A percentile compares a stretch with the other conserved stretches of the same genome.
Evolutionary conservation across 1,140 invertebrate genomes (phyloP).

Genomic region (Zaprionus capensis): DNA sequence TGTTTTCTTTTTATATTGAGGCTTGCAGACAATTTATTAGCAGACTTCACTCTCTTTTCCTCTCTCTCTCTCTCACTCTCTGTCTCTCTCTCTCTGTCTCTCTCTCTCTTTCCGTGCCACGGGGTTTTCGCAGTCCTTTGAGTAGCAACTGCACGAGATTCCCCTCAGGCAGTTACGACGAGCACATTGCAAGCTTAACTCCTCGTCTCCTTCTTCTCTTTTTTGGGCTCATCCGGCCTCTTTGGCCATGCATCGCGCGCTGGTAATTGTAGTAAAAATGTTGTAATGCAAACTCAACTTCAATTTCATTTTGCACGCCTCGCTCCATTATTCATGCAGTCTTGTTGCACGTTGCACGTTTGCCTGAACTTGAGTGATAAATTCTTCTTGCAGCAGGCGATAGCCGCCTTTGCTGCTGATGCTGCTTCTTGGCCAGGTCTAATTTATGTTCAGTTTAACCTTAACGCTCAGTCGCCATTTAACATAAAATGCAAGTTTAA

Average conservation of each 20-base stretch:
- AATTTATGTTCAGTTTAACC: slow-evolving; percentile 79
- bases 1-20: slow-evolving; percentile 21
- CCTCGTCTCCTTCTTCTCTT: background rate
- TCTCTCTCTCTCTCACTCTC: too few relatives aligned
- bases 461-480: slow-evolving; percentile 77
- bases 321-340: slow-evolving; percentile 68
- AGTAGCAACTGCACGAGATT: slow-evolving; percentile 15
- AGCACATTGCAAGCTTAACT: background rate
- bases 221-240: slow-evolving; percentile 7
- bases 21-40: slow-evolving; percentile 40
- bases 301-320: slow-evolving; percentile 65
- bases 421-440: slow-evolving; percentile 39
- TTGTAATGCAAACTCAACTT: slow-evolving; percentile 54
- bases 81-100: too few relatives aligned
- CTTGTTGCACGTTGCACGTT: slow-evolving; percentile 39
- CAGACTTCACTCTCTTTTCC: background rate
- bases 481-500: slow-evolving; percentile 78
- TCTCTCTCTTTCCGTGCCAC: background rate
- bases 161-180: slow-evolving; percentile 7
- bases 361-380: slow-evolving; percentile 55
- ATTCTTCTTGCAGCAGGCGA: slow-evolving; percentile 43
- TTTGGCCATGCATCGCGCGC: background rate
- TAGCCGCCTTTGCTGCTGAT: slow-evolving; percentile 27
- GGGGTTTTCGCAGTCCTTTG: slow-evolving; percentile 12
- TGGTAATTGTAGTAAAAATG: slow-evolving; percentile 58